Evolutionary conservation across 2,888 invertebrate species (phyloP), one percentile per base, ranked within the genome.

Genomic region (Chloromyia formosa): DNA sequence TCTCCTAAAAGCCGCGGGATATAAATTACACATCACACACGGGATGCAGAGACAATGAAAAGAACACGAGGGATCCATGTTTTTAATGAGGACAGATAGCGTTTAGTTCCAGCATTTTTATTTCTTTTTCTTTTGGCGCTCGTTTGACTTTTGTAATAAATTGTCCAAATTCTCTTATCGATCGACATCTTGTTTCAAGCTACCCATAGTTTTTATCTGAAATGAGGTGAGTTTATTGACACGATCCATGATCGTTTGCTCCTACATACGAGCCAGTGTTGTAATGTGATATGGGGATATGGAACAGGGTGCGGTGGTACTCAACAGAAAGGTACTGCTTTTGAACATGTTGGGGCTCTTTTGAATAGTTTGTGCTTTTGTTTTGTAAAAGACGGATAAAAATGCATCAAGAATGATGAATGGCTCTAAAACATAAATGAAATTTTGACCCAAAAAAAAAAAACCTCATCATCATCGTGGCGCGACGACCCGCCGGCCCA

Each of bases 31-130:
- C 27, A 35, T n/a, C 27, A 35, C 27, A 35, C 7, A 35, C 27
- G 27, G 27, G 27, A 35, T 7, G 3, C 49, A 49, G 35, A 2
- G 56, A 56, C 27, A 27, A 61, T 61, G 35, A 10, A 4, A 20
- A 16, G 56, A 20, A 53, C n/a, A 14, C 53, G 56, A 64, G n/a
- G 40, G 23, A 64, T 40, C 12, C 7, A 64, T 35, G 27, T 42
- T 64, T 64, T 40, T 64, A 64, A 64, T 64, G 62, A 64, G 62
- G 18, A 18, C 42, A 35, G 23, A 56, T 35, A 35, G 27, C 56
- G 16, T 56, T 35, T 56, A 56, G 56, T 56, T 56, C 18, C 56
- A 56, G 56, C 16, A 35, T 35, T 35, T 35, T 35, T 4, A 4
- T 35, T 35, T 35, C 27, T 2, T 35, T 35, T 35, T 35, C 27